Base-by-base conservation (phyloP, 2,113 vertebrate genomes). In the Macquaria ambigua region DNA sequence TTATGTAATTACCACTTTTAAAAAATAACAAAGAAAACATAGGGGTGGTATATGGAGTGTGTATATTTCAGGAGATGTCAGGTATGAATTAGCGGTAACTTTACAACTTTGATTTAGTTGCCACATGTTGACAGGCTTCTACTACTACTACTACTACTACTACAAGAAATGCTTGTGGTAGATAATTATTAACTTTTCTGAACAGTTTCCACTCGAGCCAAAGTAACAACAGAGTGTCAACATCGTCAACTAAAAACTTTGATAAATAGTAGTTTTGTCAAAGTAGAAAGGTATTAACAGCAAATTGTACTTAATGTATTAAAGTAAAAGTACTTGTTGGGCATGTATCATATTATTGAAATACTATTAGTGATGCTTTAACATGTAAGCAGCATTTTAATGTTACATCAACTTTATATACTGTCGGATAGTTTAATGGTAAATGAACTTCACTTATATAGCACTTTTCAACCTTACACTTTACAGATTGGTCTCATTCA, bases 1-100 rank as follows among this genome's bases (percentile, higher is more conserved):
- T 28, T 0, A 25, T 11, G 0, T 2, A 78, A 88, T 66, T 82
- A 48, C 59, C 62, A 78, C 83, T 9, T 86, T 46, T 39, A 82
- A 62, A 66, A 28, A 48, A 56, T n/a, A 62, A 77, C 37, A 80
- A 66, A 80, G 62, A 46, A 83, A 86, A 62, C 18, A 37, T 10
- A n/a, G 20, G 15, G 56, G 31, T 23, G 63, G 18, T 71, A 16
- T n/a, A 9, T 43, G 58, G 52, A 28, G 15, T 59, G 43, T 34
- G n/a, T 28, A 39, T 77, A 6, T 46, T 84, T 64, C 28, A 69
- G 66, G 18, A 48, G 15, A 43, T 83, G 80, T 67, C 86, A 83
- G 77, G 64, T 78, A 86, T 43, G 67, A 88, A 87, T 76, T 62
- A 74, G 77, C 16, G 34, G 50, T 15, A 69, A 28, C 21, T 8